phyloP scores from a whole-genome alignment of 2,113 vertebrate species.

The Candoia aspera region DNA sequence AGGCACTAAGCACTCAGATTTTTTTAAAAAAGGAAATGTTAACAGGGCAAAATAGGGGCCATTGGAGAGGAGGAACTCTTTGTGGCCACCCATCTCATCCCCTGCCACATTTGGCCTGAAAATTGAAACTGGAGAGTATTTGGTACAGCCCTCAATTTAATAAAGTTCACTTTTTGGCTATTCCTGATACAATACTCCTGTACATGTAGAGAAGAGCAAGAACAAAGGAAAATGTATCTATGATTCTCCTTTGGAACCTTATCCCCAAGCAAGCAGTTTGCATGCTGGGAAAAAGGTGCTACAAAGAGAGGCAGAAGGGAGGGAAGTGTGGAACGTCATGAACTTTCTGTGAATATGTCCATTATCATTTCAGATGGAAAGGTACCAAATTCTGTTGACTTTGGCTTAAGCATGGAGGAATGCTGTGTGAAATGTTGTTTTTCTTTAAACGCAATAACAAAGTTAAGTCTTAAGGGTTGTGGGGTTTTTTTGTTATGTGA shows the following conservation, averaged over 20 bases:
- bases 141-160: not conserved
- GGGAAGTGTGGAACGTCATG: not conserved
- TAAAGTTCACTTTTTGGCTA: conserved; percentile 1
- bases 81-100: not conserved
- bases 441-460: conserved; percentile 33
- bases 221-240: not conserved
- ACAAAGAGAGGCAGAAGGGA: not conserved
- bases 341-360: conserved; percentile 24
- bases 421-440: not conserved
- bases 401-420: conserved; percentile 6
- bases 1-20: not conserved
- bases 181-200: not conserved
- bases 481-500: not conserved
- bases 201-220: not conserved
- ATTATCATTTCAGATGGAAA: conserved; percentile 5
- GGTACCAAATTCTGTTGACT: conserved; percentile 21
- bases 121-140: not conserved
- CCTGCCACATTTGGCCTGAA: conserved; percentile 4
- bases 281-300: not conserved
- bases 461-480: not conserved
- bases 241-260: not conserved
- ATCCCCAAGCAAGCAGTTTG: not conserved
- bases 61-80: not conserved
- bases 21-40: not conserved
- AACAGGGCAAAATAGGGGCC: not conserved